Evolutionary conservation across 2,888 invertebrate species (phyloP).

Genomic region (Bugula neritina): DNA sequence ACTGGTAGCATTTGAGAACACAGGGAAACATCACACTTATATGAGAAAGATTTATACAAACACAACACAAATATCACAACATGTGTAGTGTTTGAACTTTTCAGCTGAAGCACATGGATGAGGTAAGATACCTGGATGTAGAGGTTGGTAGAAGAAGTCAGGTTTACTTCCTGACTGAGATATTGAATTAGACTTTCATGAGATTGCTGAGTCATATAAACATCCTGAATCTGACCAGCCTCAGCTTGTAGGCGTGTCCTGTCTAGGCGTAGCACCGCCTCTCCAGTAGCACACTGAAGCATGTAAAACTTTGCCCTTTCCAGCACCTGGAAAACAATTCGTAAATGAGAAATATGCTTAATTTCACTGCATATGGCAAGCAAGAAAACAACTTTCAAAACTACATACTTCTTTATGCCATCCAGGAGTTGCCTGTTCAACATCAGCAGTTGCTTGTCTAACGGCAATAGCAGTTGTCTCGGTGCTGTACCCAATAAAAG

Average conservation of each 20-base stretch:
- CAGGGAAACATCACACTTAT: too few relatives aligned
- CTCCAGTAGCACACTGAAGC: conserved; percentile 45
- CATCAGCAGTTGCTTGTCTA: conserved; percentile 33
- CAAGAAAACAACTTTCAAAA: too few relatives aligned
- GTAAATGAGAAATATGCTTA: too few relatives aligned
- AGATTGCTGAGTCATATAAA: conserved; percentile 39
- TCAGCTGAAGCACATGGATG: too few relatives aligned
- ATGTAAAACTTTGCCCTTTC: conserved; percentile 35
- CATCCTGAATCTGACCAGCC: conserved; percentile 31
- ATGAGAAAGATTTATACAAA: too few relatives aligned
- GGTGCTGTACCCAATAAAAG: conserved; percentile 44
- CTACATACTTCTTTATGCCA: too few relatives aligned
- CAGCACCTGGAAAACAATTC: conserved; percentile 29
- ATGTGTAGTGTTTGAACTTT: too few relatives aligned
- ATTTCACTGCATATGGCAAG: too few relatives aligned
- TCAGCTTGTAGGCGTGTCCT: conserved; percentile 31
- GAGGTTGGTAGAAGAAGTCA: background rate
- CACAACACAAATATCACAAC: too few relatives aligned
- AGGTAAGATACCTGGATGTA: too few relatives aligned
- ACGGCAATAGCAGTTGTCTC: conserved; percentile 42
- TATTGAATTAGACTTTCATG: conserved; percentile 41
- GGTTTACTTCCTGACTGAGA: conserved; percentile 32
- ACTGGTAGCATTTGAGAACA: too few relatives aligned
- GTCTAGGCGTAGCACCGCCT: conserved; percentile 38
- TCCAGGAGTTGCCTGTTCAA: too few relatives aligned